Evolutionary conservation across 2,888 invertebrate genomes (phyloP).

Genomic region (Drosophila ustulata): DNA sequence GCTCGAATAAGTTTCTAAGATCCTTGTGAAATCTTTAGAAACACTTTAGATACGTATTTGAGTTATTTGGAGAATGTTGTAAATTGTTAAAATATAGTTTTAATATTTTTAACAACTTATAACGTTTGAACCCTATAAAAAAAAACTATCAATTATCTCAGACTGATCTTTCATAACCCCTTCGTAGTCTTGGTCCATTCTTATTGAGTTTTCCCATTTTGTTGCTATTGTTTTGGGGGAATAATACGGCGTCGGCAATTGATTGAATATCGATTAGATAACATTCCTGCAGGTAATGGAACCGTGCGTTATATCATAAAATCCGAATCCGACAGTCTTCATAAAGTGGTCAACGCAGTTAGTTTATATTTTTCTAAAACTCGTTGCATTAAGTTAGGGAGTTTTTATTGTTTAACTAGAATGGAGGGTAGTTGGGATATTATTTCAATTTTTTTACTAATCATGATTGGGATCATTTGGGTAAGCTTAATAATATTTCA

Average conservation of each 20-base stretch:
- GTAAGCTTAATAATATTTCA: not conserved
- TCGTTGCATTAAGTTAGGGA: not conserved
- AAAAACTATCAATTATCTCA: not conserved
- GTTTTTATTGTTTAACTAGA: not conserved
- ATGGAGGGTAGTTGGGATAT: not conserved
- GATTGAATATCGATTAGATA: slow-evolving; percentile 13
- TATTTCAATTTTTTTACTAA: not conserved
- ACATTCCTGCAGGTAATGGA: not conserved
- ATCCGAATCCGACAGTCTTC: slow-evolving; percentile 6
- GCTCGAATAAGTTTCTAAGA: too few relatives aligned
- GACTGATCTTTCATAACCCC: not conserved
- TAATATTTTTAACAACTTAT: not conserved
- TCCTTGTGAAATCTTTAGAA: too few relatives aligned
- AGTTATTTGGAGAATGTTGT: too few relatives aligned
- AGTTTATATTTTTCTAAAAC: not conserved
- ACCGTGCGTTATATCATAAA: not conserved
- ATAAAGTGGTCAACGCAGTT: slow-evolving; percentile 2
- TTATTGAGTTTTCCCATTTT: not conserved
- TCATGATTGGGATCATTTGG: not conserved
- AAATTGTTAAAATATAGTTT: not conserved
- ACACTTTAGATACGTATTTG: too few relatives aligned
- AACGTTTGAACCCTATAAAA: not conserved
- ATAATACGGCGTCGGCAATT: not conserved
- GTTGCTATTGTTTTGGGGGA: not conserved
- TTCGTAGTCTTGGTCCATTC: not conserved